phyloP scores from a whole-genome alignment of 2,888 invertebrate species.

The Ptychoptera contaminata region DNA sequence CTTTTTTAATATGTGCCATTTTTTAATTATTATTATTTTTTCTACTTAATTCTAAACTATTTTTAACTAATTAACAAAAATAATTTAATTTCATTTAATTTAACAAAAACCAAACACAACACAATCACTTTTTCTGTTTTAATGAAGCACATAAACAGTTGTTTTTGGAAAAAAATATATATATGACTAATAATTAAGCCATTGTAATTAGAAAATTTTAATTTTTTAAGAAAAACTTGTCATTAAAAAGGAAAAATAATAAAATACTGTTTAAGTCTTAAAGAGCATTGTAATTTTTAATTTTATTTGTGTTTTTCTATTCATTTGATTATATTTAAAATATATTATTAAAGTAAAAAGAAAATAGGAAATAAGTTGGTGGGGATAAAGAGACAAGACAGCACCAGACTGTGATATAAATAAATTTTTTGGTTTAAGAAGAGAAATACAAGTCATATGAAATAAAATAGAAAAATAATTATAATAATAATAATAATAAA shows the following conservation, averaged over 20 bases:
- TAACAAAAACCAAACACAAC: neutral
- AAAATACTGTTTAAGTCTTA: no score
- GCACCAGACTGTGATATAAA: slow-evolving; percentile 2
- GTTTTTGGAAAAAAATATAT: no score
- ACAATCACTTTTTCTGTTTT: neutral
- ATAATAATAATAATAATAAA: no score
- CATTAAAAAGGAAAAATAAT: neutral
- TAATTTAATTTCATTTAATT: no score
- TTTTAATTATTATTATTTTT: neutral
- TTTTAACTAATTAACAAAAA: neutral
- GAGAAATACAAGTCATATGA: neutral
- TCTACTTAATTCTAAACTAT: neutral
- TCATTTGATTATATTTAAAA: no score
- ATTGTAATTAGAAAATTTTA: no score
- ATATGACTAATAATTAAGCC: no score
- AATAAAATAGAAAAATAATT: neutral
- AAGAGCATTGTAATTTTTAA: no score
- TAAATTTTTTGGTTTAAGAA: neutral
- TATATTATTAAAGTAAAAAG: neutral
- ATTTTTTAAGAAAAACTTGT: neutral
- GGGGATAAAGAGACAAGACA: neutral
- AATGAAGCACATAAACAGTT: neutral
- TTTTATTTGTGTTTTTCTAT: no score
- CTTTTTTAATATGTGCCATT: slow-evolving; percentile 4
- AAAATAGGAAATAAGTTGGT: neutral